Base-by-base conservation (phyloP, 2,797 vertebrate genomes). In the Anabas testudineus region DNA sequence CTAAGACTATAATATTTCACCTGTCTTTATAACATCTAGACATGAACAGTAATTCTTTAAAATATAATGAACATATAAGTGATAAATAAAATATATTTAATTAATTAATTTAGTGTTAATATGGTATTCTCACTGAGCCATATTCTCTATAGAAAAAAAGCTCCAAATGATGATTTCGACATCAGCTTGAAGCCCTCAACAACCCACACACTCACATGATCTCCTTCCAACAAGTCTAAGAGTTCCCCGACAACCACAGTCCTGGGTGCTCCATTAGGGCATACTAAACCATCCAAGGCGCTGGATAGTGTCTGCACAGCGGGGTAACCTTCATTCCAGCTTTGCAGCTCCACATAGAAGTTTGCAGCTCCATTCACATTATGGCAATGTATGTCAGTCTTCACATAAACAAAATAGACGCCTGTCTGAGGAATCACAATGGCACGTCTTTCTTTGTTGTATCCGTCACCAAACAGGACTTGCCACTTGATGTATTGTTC, bases 231-330 rank as follows among this genome's bases (percentile, higher is more conserved):
- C 54, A 85, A 26, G 0, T 80, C 10, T 12, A 62, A 73, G 9
- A 77, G 67, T 5, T 53, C 45, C 2, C 70, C 80, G 7, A 80
- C 28, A 30, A 47, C 79, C 28, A 85, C 4, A 14, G 0, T 65
- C 37, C n/a, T 66, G 45, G 0, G 22, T 1, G 0, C 0, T 0
- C 2, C 0, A 4, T 0, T 0, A 6, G 2, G 1, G n/a, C 78
- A 76, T 0, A 0, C 0, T 4, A 76, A 0, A 3, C 15, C 8
- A 1, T 79, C 67, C 16, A 0, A 0, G 59, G 18, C 19, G 0
- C n/a, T 0, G 1, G 1, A 3, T 10, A 39, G 0, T 0, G 0
- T 0, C 0, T 0, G 0, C 1, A 0, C 21, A 2, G 1, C 0
- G 1, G 1, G 0, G 8, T 82, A 82, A 0, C 3, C 3, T 13